A percentile compares a stretch with the other conserved stretches of the same genome.
Conservation (phyloP, 2,888 invertebrate species). For the Chironomus tentans region DNA sequence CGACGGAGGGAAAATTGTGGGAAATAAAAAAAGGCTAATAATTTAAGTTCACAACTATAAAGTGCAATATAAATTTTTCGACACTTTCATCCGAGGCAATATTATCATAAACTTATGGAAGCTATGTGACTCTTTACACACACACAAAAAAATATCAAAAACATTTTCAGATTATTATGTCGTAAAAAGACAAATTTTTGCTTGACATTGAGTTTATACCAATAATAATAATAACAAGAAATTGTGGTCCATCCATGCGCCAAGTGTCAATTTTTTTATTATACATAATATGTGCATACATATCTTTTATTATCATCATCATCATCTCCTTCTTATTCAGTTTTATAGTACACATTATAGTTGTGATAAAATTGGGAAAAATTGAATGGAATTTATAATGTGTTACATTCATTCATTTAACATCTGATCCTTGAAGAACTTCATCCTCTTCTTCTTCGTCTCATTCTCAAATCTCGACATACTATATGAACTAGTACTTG, state of each 20-base stretch:
- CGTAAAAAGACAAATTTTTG: not conserved
- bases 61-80: conserved; percentile 7
- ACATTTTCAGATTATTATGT: not conserved
- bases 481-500: not conserved
- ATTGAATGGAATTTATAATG: not conserved
- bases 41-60: conserved; percentile 8
- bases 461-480: not conserved
- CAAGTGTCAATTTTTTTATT: conserved; percentile 5
- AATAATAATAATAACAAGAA: not conserved
- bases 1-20: not conserved
- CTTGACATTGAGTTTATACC: not conserved
- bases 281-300: too few relatives aligned
- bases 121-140: not conserved
- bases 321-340: not conserved
- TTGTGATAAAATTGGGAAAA: not conserved
- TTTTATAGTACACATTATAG: not conserved
- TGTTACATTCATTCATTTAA: not conserved
- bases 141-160: not conserved
- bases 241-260: conserved; percentile 6
- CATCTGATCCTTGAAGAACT: not conserved
- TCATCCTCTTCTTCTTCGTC: not conserved
- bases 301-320: too few relatives aligned
- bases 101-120: not conserved
- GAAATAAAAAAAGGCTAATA: not conserved
- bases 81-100: not conserved